Evolutionary conservation across 2,113 vertebrate species (phyloP).

Genomic region (Hemiscyllium ocellatum): DNA sequence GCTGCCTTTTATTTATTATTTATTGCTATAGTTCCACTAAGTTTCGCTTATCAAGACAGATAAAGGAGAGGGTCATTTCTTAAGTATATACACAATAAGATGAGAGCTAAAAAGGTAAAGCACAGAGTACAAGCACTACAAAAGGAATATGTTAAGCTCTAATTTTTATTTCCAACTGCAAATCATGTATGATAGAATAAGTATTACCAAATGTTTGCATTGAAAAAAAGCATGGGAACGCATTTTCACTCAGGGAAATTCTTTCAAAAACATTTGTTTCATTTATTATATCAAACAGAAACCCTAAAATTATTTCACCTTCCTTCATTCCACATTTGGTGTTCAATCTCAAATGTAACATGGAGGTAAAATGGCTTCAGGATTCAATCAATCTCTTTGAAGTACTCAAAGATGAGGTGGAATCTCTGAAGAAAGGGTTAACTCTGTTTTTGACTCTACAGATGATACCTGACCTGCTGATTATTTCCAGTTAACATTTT

Average conservation of each 20-base stretch:
- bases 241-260: neutral
- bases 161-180: slow-evolving; percentile 1
- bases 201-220: neutral
- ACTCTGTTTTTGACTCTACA: neutral
- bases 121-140: neutral
- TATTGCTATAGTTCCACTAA: neutral
- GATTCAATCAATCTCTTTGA: neutral
- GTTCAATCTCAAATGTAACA: neutral
- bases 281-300: neutral
- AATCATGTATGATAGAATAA: neutral
- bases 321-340: neutral
- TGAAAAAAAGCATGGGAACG: too few relatives aligned
- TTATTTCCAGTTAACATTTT: neutral
- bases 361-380: neutral
- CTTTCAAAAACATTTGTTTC: neutral
- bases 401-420: neutral
- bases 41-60: neutral
- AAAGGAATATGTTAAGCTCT: neutral
- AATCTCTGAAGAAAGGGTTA: neutral
- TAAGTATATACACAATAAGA: neutral
- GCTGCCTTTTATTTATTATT: neutral
- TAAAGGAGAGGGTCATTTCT: neutral
- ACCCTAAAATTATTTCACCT: neutral
- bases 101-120: neutral
- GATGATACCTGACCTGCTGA: neutral